These are phyloP conservation scores for Sprattus sprattus DNA, from an alignment of 2,113 vertebrate genomes.

Conservation along the genomic window DNA sequence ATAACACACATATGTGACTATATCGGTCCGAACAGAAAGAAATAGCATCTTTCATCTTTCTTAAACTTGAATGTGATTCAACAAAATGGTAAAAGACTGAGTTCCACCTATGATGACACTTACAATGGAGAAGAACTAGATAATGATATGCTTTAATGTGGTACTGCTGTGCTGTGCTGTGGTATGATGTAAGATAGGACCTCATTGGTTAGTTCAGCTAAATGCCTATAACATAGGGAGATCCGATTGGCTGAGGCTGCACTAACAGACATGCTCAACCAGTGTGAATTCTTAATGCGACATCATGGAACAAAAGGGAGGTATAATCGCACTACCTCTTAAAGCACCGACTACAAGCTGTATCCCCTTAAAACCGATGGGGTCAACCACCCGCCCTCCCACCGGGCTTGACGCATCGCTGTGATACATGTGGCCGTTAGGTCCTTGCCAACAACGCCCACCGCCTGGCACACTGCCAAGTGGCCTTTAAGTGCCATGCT, in stretches of 20 bases:
- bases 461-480: neutral
- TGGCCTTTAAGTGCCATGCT: neutral
- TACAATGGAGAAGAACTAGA: neutral
- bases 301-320: too few relatives aligned
- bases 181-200: neutral
- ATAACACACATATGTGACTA: neutral
- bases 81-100: too few relatives aligned
- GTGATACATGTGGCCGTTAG: neutral
- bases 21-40: neutral
- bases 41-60: neutral
- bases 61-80: too few relatives aligned
- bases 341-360: too few relatives aligned
- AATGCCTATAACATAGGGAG: neutral
- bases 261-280: too few relatives aligned
- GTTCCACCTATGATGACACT: too few relatives aligned
- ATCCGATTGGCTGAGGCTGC: too few relatives aligned
- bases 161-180: neutral
- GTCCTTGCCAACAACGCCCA: neutral
- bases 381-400: too few relatives aligned
- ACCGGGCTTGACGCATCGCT: too few relatives aligned
- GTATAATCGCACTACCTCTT: too few relatives aligned
- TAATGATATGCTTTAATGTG: neutral
- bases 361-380: too few relatives aligned
- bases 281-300: too few relatives aligned
- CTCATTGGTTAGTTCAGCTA: neutral